These are phyloP conservation scores for Sterrhoptilus dennistouni DNA, from an alignment of 2,113 vertebrate species.

Conservation along the genomic window DNA sequence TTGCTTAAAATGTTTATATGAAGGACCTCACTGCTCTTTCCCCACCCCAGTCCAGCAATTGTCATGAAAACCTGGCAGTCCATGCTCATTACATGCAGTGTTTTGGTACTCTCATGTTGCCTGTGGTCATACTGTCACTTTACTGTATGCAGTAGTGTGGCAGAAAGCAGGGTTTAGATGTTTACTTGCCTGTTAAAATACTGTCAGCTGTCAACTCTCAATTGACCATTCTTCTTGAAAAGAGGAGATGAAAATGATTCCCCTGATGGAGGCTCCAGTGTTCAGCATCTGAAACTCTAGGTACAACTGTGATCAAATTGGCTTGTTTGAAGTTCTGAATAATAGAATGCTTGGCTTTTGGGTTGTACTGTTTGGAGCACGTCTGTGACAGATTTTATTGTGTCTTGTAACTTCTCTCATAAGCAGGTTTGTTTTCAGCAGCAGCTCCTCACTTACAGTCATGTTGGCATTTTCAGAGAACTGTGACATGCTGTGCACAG, in stretches of 20 bases:
- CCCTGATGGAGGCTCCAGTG: not conserved
- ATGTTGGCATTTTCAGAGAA: constrained; percentile 46
- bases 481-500: not conserved
- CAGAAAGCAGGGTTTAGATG: constrained; percentile 37
- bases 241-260: not conserved
- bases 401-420: constrained; percentile 45
- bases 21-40: not conserved
- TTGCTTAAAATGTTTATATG: not conserved
- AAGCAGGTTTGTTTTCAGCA: constrained; percentile 54
- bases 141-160: constrained; percentile 15
- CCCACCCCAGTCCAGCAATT: constrained; percentile 3
- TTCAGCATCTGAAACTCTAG: constrained; percentile 29
- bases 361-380: constrained; percentile 46
- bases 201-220: constrained; percentile 7
- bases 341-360: constrained; percentile 38
- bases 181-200: constrained; percentile 47
- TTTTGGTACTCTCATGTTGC: constrained; percentile 10
- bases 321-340: constrained; percentile 3
- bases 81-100: constrained; percentile 39
- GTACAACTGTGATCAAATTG: not conserved
- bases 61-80: constrained; percentile 23
- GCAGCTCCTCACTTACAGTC: constrained; percentile 9
- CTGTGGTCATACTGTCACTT: constrained; percentile 6
- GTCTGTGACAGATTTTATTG: not conserved
- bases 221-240: constrained; percentile 12